These are phyloP conservation scores for Battus philenor DNA, from an alignment of 1,140 invertebrate genomes.

Conservation along the genomic window DNA sequence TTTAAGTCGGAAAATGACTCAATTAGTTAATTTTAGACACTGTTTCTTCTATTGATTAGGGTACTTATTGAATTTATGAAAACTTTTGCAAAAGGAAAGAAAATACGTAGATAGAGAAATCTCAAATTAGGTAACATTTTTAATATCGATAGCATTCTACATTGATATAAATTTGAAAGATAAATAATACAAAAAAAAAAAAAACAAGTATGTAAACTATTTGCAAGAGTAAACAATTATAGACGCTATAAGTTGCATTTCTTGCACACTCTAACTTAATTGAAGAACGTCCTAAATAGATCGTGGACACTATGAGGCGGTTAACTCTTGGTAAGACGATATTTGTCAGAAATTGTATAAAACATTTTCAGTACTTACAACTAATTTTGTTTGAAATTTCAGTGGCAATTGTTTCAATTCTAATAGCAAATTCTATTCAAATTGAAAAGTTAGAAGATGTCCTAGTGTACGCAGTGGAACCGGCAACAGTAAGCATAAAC, in stretches of 20 bases:
- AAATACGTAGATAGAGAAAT: no score
- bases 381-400: no score
- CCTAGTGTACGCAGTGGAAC: constrained; percentile 26
- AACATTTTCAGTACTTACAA: background rate
- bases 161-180: no score
- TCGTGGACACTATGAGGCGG: constrained; percentile 33
- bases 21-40: no score
- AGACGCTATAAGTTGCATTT: constrained; percentile 51
- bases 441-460: constrained; percentile 29
- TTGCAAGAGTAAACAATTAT: constrained; percentile 27
- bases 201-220: constrained; percentile 29
- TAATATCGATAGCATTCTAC: no score
- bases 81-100: no score
- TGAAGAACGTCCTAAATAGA: constrained; percentile 22
- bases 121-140: no score
- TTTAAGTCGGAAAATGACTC: no score
- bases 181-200: no score
- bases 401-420: constrained; percentile 19
- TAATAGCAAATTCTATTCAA: constrained; percentile 21
- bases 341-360: background rate
- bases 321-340: constrained; percentile 32
- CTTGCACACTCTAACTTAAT: constrained; percentile 28
- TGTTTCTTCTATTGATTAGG: no score
- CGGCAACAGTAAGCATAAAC: constrained; percentile 28
- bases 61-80: no score